phyloP scores from a whole-genome alignment of 2,113 vertebrate species.

The Ornithorhynchus anatinus region DNA sequence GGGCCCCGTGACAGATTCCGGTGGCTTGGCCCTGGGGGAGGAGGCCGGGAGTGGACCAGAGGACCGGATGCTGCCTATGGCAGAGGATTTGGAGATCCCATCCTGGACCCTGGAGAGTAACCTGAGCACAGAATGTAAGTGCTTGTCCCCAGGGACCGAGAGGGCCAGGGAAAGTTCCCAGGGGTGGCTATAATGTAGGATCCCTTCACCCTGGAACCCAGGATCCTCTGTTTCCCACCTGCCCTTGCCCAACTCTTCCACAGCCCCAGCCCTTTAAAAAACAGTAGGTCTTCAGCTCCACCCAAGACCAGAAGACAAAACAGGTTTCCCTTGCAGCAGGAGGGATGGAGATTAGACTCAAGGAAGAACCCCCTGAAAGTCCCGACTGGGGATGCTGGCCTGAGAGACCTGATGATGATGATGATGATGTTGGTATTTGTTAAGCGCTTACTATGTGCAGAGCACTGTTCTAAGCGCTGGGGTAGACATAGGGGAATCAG shows the following conservation, averaged over 20 bases:
- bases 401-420: neutral
- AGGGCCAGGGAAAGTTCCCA: neutral
- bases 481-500: no score
- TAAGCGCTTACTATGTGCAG: no score
- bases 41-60: constrained; percentile 52
- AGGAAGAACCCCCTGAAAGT: neutral
- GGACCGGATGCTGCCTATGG: neutral
- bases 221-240: no score
- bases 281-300: fast-evolving
- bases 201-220: no score
- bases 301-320: neutral
- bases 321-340: neutral
- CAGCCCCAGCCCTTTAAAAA: neutral
- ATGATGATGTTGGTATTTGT: no score
- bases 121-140: constrained; percentile 47
- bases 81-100: neutral
- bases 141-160: fast-evolving
- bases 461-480: no score
- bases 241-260: no score
- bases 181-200: no score
- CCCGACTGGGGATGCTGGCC: neutral
- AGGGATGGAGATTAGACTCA: no score
- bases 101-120: constrained; percentile 1
- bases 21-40: neutral
- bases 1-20: no score